Conservation (phyloP, 2,113 vertebrate species). For the Colinus virginianus region DNA sequence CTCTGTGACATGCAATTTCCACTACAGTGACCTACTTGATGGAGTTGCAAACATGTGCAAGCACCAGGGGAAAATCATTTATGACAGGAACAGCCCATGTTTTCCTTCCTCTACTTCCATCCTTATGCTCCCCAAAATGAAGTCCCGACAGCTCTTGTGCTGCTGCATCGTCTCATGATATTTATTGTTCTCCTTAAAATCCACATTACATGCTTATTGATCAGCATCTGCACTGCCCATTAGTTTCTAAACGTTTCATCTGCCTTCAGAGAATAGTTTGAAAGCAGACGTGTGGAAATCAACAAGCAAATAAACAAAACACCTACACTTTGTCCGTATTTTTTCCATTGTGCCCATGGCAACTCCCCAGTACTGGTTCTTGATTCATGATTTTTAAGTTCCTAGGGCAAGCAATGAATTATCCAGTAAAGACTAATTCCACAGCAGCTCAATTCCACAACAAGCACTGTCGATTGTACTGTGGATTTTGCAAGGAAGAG, state of each 20-base stretch:
- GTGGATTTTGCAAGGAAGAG: background rate
- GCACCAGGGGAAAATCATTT: background rate
- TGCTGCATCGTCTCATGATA: background rate
- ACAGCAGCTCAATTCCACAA: background rate
- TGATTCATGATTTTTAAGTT: background rate
- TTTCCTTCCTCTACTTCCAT: background rate
- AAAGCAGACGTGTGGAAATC: background rate
- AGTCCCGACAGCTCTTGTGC: background rate
- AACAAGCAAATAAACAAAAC: background rate
- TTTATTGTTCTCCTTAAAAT: background rate
- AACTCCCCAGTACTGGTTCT: background rate
- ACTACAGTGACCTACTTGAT: background rate
- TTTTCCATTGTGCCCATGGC: background rate
- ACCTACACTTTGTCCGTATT: background rate
- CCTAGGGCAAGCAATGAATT: background rate
- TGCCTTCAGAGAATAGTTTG: background rate
- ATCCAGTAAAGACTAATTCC: background rate
- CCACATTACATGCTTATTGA: background rate
- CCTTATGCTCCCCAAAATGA: background rate
- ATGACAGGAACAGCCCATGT: accelerated
- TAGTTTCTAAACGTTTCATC: background rate
- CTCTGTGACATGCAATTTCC: background rate
- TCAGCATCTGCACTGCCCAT: background rate
- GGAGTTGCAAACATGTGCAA: background rate
- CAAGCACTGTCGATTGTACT: background rate